phyloP scores from a whole-genome alignment of 2,113 vertebrate species.

The Thymallus thymallus region DNA sequence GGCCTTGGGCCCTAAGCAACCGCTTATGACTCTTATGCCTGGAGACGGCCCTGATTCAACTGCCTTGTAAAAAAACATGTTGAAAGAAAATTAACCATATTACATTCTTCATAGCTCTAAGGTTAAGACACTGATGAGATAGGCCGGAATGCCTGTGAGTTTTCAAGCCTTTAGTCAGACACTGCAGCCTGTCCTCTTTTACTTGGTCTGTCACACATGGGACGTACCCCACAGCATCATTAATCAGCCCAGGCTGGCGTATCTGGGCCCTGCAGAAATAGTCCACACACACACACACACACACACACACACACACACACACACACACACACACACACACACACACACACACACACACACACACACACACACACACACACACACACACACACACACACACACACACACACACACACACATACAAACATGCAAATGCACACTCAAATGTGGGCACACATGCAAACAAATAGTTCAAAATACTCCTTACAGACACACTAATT shows the following conservation, averaged over 20 bases:
- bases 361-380: neutral
- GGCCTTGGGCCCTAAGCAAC: too few species aligned
- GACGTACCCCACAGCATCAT: conserved; percentile 40
- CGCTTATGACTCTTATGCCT: too few species aligned
- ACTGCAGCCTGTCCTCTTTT: conserved; percentile 17
- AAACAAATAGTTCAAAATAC: too few species aligned
- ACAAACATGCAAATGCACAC: neutral
- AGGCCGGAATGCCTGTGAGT: neutral
- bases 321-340: conserved; percentile 7
- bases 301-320: neutral
- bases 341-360: neutral
- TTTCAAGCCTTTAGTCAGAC: neutral
- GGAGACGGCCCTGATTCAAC: too few species aligned
- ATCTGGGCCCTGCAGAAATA: conserved; percentile 48
- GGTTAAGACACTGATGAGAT: neutral
- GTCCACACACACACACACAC: neutral
- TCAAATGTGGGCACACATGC: too few species aligned
- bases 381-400: neutral
- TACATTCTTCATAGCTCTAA: too few species aligned
- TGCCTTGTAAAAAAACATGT: too few species aligned
- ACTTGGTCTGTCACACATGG: conserved; percentile 22
- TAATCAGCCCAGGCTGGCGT: conserved; percentile 49
- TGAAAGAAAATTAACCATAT: too few species aligned
- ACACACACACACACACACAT: conserved; percentile 6
- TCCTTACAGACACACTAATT: too few species aligned